These are phyloP conservation scores for Onychostruthus taczanowskii DNA, from an alignment of 2,113 vertebrate genomes.

Conservation along the genomic window DNA sequence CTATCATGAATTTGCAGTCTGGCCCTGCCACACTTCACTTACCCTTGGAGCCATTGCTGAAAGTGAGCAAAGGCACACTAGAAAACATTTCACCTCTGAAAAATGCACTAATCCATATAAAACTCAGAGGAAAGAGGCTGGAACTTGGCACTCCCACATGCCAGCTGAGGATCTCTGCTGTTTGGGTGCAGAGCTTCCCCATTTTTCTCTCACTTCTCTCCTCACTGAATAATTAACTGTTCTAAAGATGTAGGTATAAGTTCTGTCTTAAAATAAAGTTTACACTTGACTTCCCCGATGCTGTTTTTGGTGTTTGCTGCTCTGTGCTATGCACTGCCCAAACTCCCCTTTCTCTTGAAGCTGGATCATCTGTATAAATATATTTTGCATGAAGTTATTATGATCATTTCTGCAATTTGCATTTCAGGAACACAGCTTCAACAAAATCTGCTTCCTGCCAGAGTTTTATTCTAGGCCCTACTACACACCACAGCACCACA, in stretches of 20 bases:
- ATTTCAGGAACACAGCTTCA: neutral
- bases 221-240: conserved; percentile 9
- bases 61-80: neutral
- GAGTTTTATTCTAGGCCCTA: neutral
- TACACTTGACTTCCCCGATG: neutral
- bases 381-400: neutral
- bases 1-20: neutral
- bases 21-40: neutral
- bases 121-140: neutral
- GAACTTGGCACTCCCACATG: neutral
- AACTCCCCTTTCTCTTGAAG: neutral
- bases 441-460: neutral
- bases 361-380: neutral
- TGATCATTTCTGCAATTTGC: neutral
- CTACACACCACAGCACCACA: neutral
- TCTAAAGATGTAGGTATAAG: neutral
- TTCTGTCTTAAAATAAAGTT: neutral
- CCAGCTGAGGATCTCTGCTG: neutral
- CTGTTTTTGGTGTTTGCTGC: neutral
- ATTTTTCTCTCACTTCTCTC: neutral
- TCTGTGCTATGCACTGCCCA: neutral
- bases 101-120: neutral
- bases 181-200: neutral
- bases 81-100: neutral
- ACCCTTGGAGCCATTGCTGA: neutral